A percentile compares a stretch with the other conserved stretches of the same genome.
phyloP scores from a whole-genome alignment of 2,888 invertebrate genomes.

The Bellardia pandia region DNA sequence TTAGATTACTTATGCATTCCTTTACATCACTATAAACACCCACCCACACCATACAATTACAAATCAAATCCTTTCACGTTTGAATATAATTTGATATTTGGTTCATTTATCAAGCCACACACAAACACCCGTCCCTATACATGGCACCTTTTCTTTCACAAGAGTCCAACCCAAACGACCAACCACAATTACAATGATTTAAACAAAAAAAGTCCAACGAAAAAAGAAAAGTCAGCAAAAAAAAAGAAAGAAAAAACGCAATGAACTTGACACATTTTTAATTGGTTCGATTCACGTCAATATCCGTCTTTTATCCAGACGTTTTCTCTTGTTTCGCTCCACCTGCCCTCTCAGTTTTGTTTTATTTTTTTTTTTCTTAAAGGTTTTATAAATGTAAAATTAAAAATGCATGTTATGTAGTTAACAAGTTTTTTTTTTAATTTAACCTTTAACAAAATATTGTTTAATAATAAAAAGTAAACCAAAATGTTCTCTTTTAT shows the following conservation, averaged over 20 bases:
- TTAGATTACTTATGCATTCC: neutral
- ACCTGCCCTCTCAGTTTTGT: neutral
- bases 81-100: conserved; percentile 54
- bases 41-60: conserved; percentile 42
- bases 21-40: neutral
- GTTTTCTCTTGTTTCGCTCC: neutral
- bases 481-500: neutral
- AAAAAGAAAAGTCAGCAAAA: conserved; percentile 36
- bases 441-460: conserved; percentile 36
- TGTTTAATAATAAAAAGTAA: neutral
- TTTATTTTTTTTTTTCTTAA: neutral
- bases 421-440: conserved; percentile 3
- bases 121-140: neutral
- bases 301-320: conserved; percentile 4
- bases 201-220: conserved; percentile 33
- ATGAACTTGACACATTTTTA: conserved; percentile 70
- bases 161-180: neutral
- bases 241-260: conserved; percentile 24
- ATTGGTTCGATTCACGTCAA: conserved; percentile 60
- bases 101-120: conserved; percentile 44
- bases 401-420: neutral
- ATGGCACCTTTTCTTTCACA: neutral
- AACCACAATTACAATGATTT: conserved; percentile 33
- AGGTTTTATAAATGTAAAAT: conserved; percentile 9
- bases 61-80: conserved; percentile 49